Conservation (phyloP, 2,888 invertebrate genomes). For the Pristionchus entomophagus region DNA sequence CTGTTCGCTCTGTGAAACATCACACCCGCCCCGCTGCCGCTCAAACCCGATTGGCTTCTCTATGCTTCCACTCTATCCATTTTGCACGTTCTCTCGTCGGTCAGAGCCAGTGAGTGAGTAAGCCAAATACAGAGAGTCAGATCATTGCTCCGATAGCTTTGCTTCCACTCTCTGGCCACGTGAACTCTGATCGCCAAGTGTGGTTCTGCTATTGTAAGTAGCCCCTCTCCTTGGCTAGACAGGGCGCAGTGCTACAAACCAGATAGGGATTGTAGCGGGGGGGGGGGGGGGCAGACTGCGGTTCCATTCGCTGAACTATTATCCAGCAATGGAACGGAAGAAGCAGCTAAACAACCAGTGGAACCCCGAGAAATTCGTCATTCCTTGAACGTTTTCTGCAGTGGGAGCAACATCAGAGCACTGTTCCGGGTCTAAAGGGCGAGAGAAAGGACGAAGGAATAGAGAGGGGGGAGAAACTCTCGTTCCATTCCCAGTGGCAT, state of each 20-base stretch:
- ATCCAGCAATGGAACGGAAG: too few relatives aligned
- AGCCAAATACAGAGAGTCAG: too few relatives aligned
- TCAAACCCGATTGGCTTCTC: background rate
- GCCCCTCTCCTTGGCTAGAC: background rate
- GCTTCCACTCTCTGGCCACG: background rate
- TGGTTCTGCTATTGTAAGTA: too few relatives aligned
- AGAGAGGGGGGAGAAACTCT: constrained; percentile 16
- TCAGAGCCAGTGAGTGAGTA: too few relatives aligned
- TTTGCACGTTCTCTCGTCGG: too few relatives aligned
- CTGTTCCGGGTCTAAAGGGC: background rate
- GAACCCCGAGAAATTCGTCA: too few relatives aligned
- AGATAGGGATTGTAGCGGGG: background rate
- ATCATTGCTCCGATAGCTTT: too few relatives aligned
- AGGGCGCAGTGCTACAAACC: background rate
- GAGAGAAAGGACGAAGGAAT: constrained; percentile 22
- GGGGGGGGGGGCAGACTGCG: background rate
- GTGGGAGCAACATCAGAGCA: background rate
- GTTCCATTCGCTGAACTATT: background rate
- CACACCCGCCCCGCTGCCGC: background rate
- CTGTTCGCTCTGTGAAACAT: background rate
- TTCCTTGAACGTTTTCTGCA: too few relatives aligned
- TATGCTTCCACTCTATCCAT: too few relatives aligned
- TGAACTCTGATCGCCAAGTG: background rate
- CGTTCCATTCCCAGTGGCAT: background rate
- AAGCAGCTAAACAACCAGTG: too few relatives aligned